Percentiles rank a stretch among this genome's conserved stretches.
Evolutionary conservation across 2,888 invertebrate genomes (phyloP).

Genomic region (Leucoptera coffeella): DNA sequence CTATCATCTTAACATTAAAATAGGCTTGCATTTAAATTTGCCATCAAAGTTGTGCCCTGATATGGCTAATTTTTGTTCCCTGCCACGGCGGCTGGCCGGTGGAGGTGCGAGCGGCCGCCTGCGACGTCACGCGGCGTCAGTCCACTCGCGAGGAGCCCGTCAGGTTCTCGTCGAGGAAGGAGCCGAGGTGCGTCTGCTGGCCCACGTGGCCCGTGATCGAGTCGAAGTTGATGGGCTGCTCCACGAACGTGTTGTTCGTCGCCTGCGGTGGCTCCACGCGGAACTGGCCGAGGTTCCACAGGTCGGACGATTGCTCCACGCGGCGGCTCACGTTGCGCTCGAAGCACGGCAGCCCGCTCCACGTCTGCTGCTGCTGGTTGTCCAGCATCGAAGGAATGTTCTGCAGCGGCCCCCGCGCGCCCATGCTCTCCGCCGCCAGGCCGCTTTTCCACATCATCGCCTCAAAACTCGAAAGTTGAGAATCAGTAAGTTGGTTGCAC

Average conservation of each 20-base stretch:
- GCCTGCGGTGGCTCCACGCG: constrained; percentile 32
- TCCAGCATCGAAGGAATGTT: constrained; percentile 20
- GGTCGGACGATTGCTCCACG: constrained; percentile 13
- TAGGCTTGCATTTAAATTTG: no score
- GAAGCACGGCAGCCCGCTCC: constrained; percentile 27
- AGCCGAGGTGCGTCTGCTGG: constrained; percentile 19
- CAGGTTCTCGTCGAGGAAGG: constrained; percentile 30
- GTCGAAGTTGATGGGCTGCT: constrained; percentile 29
- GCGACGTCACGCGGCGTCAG: constrained; percentile 25
- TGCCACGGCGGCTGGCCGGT: no score
- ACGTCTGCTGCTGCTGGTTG: constrained; percentile 20
- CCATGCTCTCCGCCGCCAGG: constrained; percentile 13
- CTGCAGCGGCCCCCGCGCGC: constrained; percentile 9
- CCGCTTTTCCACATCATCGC: constrained; percentile 27
- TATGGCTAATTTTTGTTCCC: no score
- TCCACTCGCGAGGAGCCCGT: constrained; percentile 33
- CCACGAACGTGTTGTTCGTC: constrained; percentile 30
- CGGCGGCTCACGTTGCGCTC: constrained; percentile 16
- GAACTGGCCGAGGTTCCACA: constrained; percentile 35
- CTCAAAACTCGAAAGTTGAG: constrained; percentile 19
- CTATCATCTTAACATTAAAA: no score
- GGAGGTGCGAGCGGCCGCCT: no score
- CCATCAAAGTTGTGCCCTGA: no score
- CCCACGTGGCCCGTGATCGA: constrained; percentile 20
- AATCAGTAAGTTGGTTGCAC: constrained; percentile 17